Percentiles rank a stretch among this genome's conserved stretches.
These are phyloP conservation scores for Silurus asotus DNA, from an alignment of 2,113 vertebrate genomes.

Conservation along the genomic window DNA sequence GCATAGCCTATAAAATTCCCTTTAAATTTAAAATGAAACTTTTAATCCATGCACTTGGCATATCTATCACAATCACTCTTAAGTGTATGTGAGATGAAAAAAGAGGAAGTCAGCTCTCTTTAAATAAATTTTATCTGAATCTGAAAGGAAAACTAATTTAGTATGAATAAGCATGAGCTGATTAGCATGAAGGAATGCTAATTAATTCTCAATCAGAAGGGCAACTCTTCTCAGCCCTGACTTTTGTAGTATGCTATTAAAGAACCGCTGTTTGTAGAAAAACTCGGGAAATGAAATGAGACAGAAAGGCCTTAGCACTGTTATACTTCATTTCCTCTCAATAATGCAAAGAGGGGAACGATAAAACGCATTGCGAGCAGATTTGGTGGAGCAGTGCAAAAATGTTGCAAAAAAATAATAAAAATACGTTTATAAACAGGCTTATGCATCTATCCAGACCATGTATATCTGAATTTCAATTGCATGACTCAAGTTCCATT, in stretches of 20 bases:
- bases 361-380: background rate
- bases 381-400: background rate
- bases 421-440: background rate
- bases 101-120: background rate
- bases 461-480: background rate
- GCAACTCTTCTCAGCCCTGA: background rate
- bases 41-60: background rate
- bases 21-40: constrained; percentile 2
- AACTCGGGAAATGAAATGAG: constrained; percentile 54
- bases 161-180: background rate
- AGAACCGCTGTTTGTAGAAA: constrained; percentile 62
- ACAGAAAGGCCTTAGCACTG: constrained; percentile 62
- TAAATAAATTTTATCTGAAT: background rate
- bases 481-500: background rate
- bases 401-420: too few species aligned
- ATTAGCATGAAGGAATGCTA: constrained; percentile 6
- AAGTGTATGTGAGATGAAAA: too few species aligned
- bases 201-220: background rate
- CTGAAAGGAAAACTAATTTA: background rate
- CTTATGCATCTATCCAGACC: background rate
- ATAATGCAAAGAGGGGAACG: constrained; percentile 60
- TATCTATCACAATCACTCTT: background rate
- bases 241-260: constrained; percentile 59
- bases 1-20: background rate
- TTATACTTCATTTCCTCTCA: constrained; percentile 67